Base-by-base conservation (phyloP, 2,888 invertebrate genomes). In the Cartodere bifasciata region DNA sequence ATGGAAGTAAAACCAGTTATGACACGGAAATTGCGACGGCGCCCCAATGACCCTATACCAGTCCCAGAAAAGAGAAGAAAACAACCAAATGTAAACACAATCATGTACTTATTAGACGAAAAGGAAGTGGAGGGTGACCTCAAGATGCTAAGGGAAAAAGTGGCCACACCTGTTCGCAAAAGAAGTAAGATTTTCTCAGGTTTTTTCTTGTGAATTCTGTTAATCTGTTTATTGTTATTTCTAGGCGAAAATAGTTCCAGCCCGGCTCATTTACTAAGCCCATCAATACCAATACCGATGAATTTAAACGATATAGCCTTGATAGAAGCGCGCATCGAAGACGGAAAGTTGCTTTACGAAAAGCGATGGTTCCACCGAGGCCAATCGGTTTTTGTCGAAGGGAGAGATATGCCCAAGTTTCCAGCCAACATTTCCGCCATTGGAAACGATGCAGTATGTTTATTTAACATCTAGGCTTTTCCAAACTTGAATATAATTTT, bases 1-100 rank as follows among this genome's bases (percentile, higher is more conserved):
- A 80, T 75, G 68, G 85, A 85, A 68, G 81, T 85, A n/a, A 94
- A 94, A 53, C 90, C 94, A 7, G 85, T 86, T n/a, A 84, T 91
- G 65, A 95, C 94, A 16, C 70, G 95, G 14, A 95, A 94, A 58
- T 63, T 95, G 14, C 67, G 95, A 3, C 68, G 94, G 37, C 70
- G 95, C 13, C 92, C 92, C 0, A 94, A 95, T 58, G 94, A 94
- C 58, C 94, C 94, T 0, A 70, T 86, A 23, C 92, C 91, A 3
- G 75, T 81, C 36, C 85, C 86, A 4, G 76, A 86, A 49, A 91
- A 92, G 59, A 74, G 92, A 2, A 67, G 92, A 31, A 83, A 88
- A 52, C 78, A 83, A 3, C 80, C 82, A 3, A 77, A 84, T 2
- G 74, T 77, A 24, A 85, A 87, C 15, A 84, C 86, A 48, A 70